Evolutionary conservation across 2,888 invertebrate species (phyloP).

Genomic region (Eulithis testata): DNA sequence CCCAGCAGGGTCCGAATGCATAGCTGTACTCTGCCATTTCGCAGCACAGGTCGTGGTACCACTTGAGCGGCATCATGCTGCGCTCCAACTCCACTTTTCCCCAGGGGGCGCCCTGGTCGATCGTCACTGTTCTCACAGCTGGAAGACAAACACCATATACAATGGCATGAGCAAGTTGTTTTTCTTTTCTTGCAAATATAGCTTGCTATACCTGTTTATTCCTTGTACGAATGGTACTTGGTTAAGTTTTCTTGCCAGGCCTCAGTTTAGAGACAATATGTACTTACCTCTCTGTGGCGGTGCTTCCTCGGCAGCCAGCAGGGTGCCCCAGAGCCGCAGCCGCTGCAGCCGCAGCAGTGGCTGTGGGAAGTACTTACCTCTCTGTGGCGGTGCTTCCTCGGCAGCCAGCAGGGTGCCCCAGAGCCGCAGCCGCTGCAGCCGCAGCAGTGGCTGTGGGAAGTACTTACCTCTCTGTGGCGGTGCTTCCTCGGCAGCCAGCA

Average conservation of each 20-base stretch:
- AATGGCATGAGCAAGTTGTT: too few species aligned
- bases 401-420: slow-evolving; percentile 97
- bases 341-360: slow-evolving; percentile 94
- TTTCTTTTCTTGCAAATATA: too few species aligned
- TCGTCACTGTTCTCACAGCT: slow-evolving; percentile 90
- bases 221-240: too few species aligned
- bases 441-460: slow-evolving; percentile 93
- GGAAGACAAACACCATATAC: background rate
- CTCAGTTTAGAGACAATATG: background rate
- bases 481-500: slow-evolving; percentile 95
- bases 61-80: slow-evolving; percentile 97
- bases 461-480: slow-evolving; percentile 74
- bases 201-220: too few species aligned
- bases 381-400: slow-evolving; percentile 89
- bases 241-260: too few species aligned
- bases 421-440: slow-evolving; percentile 92
- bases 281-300: slow-evolving; percentile 74
- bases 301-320: slow-evolving; percentile 95
- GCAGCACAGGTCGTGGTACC: slow-evolving; percentile 98
- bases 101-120: slow-evolving; percentile 95
- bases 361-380: slow-evolving; percentile 45
- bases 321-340: slow-evolving; percentile 94
- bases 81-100: slow-evolving; percentile 92
- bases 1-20: slow-evolving; percentile 99
- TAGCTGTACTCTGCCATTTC: slow-evolving; percentile 95